Evolutionary conservation across 2,888 invertebrate genomes (phyloP).

Genomic region (Cheilosia pagana): DNA sequence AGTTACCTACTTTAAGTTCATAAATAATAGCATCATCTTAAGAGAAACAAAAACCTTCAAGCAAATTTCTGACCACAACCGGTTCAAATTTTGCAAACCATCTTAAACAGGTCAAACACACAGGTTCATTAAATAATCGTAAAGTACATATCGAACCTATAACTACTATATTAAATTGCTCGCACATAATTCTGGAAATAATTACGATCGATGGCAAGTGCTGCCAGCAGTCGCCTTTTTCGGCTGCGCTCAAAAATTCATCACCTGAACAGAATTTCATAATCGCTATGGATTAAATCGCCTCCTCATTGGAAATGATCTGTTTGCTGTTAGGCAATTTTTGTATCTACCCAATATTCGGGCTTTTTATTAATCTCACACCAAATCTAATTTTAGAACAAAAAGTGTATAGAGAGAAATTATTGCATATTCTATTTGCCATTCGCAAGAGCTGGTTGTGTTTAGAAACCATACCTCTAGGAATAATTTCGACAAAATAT

Average conservation of each 20-base stretch:
- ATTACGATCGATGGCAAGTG: neutral
- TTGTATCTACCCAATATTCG: slow-evolving; percentile 19
- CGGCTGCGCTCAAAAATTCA: neutral
- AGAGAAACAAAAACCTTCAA: too few species aligned
- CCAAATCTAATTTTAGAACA: slow-evolving; percentile 66
- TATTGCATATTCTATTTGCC: slow-evolving; percentile 61
- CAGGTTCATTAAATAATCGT: too few species aligned
- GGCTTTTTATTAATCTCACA: slow-evolving; percentile 53
- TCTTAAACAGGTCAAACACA: too few species aligned
- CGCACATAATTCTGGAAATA: neutral
- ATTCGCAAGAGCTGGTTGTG: slow-evolving; percentile 49
- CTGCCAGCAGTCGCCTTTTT: slow-evolving; percentile 7
- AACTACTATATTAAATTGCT: too few species aligned
- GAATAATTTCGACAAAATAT: slow-evolving; percentile 25
- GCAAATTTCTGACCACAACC: too few species aligned
- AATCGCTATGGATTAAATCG: slow-evolving; percentile 12
- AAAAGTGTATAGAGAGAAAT: slow-evolving; percentile 33
- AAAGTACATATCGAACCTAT: too few species aligned
- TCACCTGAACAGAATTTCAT: slow-evolving; percentile 8
- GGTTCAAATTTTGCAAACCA: too few species aligned
- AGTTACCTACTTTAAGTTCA: too few species aligned
- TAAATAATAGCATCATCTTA: too few species aligned
- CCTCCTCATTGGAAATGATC: slow-evolving; percentile 18
- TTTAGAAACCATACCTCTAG: slow-evolving; percentile 32
- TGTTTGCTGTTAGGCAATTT: slow-evolving; percentile 9